Conservation (phyloP, 1,140 invertebrate species). For the Caenorhabditis brenneri region DNA sequence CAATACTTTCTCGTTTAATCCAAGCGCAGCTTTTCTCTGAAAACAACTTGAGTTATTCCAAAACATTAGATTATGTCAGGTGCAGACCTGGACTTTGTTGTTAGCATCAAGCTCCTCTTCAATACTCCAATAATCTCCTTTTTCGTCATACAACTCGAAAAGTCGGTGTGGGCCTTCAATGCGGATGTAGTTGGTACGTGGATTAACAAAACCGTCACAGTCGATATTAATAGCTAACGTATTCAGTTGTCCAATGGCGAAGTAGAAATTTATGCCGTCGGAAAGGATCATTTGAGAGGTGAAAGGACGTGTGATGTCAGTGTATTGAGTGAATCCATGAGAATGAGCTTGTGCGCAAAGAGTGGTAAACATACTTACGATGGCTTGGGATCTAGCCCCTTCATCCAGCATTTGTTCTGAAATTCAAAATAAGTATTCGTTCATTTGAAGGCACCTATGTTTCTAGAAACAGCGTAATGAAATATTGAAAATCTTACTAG, state of each 20-base stretch:
- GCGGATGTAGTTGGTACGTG: neutral
- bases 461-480: too few species aligned
- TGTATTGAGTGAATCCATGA: constrained; percentile 68
- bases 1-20: constrained; percentile 56
- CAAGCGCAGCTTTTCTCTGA: neutral
- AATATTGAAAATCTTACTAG: neutral
- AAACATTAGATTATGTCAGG: neutral
- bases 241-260: constrained; percentile 68
- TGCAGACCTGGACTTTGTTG: neutral
- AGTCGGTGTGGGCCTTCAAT: neutral
- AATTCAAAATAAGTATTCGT: too few species aligned
- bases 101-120: constrained; percentile 19
- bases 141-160: constrained; percentile 21
- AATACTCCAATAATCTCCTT: constrained; percentile 43
- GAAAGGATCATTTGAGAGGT: constrained; percentile 65
- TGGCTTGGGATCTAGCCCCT: constrained; percentile 59
- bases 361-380: constrained; percentile 65
- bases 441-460: too few species aligned
- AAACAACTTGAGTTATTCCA: neutral
- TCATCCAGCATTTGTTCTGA: constrained; percentile 53
- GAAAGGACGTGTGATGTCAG: constrained; percentile 61
- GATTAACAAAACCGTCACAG: constrained; percentile 41
- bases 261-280: constrained; percentile 63
- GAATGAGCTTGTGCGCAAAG: constrained; percentile 69
- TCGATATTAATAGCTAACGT: constrained; percentile 69